Evolutionary conservation across 92 coral and sea anemone genomes (phyloP), one percentile per base, ranked within the genome.

Genomic region (Actinostola sp.): DNA sequence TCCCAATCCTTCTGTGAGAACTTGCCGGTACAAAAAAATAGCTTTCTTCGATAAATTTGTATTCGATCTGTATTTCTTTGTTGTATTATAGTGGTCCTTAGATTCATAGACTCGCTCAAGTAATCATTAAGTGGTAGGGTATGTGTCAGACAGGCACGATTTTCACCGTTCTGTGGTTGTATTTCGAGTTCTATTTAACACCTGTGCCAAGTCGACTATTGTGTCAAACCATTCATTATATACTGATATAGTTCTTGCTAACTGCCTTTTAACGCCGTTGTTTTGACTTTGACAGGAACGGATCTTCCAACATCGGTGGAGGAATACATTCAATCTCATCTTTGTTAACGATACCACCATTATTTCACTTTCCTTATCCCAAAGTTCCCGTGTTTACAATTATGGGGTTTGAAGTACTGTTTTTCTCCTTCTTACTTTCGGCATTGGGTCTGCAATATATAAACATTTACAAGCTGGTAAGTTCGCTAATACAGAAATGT

Each of bases 401-500:
- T 12, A 89, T 95, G 88, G 96, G 96, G 26, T 95, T 95, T 53
- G 99, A 95, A 70, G 43, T 71, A 9, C 61, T 91, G 52, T 95
- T 92, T 50, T 65, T 92, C 25, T 66, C 69, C 15, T 95, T 88
- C 66, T 86, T 81, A 33, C 78, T 95, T 52, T 86, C 89, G 68
- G 97, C 99, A 21, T 73, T 95, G 23, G 69, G 71, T 8, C 89
- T 89, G 25, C 99, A 95, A 51, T 92, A 86, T 67, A 86, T 92
- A 65, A 95, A 91, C 77, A 95, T 95, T 46, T 95, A 95, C 66
- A 95, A 95, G 67, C 79, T 84, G 95, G 98, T 94, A 61, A 78
- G 98, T 19, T 25, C 1, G 19, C 53, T 46, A 3, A 7, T 46
- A 19, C 23, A 6, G 3, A 19, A 16, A 46, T 13, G 23, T 46